Conservation (phyloP, 1,140 invertebrate species). For the Ceratoteleas bidentatus region DNA sequence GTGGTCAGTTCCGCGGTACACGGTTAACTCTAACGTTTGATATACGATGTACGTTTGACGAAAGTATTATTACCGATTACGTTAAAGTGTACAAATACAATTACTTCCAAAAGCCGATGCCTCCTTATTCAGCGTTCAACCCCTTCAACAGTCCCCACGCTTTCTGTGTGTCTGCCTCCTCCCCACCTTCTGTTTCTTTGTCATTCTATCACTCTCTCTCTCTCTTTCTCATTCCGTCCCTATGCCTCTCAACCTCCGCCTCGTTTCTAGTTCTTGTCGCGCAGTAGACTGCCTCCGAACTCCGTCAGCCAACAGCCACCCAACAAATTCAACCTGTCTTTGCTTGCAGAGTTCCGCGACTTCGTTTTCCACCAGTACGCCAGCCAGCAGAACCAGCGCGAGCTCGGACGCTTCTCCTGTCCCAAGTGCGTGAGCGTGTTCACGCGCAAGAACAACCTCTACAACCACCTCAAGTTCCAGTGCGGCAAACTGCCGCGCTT, state of each 20-base stretch:
- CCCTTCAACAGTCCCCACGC: neutral
- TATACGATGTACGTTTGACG: slow-evolving; percentile 48
- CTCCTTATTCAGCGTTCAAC: slow-evolving; percentile 14
- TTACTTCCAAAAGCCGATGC: slow-evolving; percentile 37
- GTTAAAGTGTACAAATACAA: slow-evolving; percentile 51
- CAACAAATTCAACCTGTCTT: slow-evolving; percentile 8
- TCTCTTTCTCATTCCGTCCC: no score
- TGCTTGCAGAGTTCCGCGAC: slow-evolving; percentile 34
- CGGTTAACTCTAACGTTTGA: slow-evolving; percentile 30
- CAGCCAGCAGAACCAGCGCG: slow-evolving; percentile 4
- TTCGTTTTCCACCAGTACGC: slow-evolving; percentile 15
- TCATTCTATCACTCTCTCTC: neutral
- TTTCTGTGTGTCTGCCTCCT: neutral
- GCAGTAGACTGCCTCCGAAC: no score
- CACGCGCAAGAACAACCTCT: slow-evolving; percentile 84
- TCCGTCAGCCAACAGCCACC: no score
- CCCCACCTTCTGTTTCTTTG: neutral
- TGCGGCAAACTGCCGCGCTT: slow-evolving; percentile 83
- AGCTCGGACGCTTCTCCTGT: slow-evolving; percentile 44
- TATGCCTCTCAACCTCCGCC: no score
- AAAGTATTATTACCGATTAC: slow-evolving; percentile 58
- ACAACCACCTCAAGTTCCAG: slow-evolving; percentile 83
- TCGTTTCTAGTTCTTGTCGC: no score
- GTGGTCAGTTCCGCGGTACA: slow-evolving; percentile 12
- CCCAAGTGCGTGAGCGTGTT: slow-evolving; percentile 78